Base-by-base conservation (phyloP, 2,113 vertebrate species). In the Lagenorhynchus albirostris region DNA sequence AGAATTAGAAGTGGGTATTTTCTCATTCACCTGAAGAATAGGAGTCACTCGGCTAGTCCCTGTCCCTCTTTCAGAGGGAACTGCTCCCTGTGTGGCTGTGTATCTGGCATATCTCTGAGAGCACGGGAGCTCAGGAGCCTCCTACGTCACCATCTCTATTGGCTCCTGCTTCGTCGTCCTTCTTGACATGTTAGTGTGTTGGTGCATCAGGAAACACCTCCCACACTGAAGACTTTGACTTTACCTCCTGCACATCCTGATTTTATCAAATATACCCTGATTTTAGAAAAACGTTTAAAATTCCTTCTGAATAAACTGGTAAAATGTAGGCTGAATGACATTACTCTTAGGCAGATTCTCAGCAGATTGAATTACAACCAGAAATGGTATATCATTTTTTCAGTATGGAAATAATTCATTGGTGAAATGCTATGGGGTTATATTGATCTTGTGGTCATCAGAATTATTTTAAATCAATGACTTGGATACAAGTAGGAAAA, bases 61-160 rank as follows among this genome's bases (percentile, higher is more conserved):
- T 14, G 58, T 44, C 36, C 74, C 33, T 38, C 41, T 62, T 47
- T 50, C 58, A 63, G 17, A 89, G 41, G 71, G 58, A 65, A 29
- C 6, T 26, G 31, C 58, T 62, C 71, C 14, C 1, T 18, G 9
- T 8, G 71, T 8, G 13, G 58, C 71, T 63, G 6, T 20, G 60
- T 5, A n/a, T 15, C n/a, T 31, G 33, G 10, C 8, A 41, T 9
- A 1, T 60, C 58, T 13, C 2, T 3, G 11, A 62, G 33, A 29
- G 41, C 21, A 36, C 6, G 0, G 73, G 33, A 13, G 41, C 81
- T 29, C 4, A 9, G 73, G 33, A 38, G 33, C 44, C 23, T 38
- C 33, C 25, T 5, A 0, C 0, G 15, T 21, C 23, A 8, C 12
- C 10, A 1, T 26, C 58, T 50, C 0, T 1, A 15, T 2, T 4